These are phyloP conservation scores for Hedychridium roseum DNA, from an alignment of 2,888 invertebrate genomes.

Conservation along the genomic window DNA sequence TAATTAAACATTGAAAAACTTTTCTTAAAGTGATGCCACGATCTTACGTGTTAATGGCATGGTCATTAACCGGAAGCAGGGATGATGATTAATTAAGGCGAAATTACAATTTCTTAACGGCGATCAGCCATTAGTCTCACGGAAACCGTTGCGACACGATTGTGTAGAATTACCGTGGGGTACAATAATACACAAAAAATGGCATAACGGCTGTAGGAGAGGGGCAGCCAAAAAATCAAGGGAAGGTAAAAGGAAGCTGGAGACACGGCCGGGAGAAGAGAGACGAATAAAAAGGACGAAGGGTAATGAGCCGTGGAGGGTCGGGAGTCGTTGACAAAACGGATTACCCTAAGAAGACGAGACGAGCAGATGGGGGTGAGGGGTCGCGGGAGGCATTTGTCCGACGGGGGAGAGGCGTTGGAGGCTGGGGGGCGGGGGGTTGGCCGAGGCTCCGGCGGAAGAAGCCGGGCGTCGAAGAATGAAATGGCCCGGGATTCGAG, in stretches of 20 bases:
- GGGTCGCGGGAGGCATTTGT: slow-evolving; percentile 15
- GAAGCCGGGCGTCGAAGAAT: slow-evolving; percentile 44
- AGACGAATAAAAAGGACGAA: slow-evolving; percentile 29
- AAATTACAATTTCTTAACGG: too few species aligned
- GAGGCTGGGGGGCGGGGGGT: slow-evolving; percentile 19
- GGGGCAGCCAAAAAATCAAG: too few species aligned
- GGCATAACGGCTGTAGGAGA: too few species aligned
- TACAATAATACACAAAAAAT: too few species aligned
- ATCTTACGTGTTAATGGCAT: too few species aligned
- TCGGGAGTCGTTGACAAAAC: slow-evolving; percentile 59
- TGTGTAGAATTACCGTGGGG: too few species aligned
- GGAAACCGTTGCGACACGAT: too few species aligned
- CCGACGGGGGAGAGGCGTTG: slow-evolving; percentile 10
- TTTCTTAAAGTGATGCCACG: too few species aligned
- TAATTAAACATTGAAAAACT: too few species aligned
- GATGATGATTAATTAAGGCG: too few species aligned
- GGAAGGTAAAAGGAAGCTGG: neutral
- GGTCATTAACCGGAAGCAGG: too few species aligned
- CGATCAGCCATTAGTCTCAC: too few species aligned
- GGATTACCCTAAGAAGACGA: slow-evolving; percentile 55
- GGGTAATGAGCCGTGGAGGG: slow-evolving; percentile 53
- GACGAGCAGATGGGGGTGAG: slow-evolving; percentile 20
- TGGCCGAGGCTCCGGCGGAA: slow-evolving; percentile 24
- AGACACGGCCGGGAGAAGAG: slow-evolving; percentile 3
- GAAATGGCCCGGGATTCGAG: slow-evolving; percentile 51